Evolutionary conservation across 2,797 vertebrate genomes (phyloP).

Genomic region (Zalophus californianus): DNA sequence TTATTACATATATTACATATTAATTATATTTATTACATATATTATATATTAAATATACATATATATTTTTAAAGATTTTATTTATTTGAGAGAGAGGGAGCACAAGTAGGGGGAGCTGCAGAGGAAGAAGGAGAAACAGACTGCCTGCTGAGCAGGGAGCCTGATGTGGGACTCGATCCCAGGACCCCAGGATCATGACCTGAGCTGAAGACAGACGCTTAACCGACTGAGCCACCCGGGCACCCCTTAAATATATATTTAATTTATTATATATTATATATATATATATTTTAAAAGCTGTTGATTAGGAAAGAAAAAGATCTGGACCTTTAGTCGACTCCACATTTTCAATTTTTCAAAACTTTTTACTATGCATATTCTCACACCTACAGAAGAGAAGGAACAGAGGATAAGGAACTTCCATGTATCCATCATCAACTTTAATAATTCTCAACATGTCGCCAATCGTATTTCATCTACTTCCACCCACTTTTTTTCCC

Average conservation of each 20-base stretch:
- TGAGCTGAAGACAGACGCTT: no score
- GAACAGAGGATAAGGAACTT: not conserved
- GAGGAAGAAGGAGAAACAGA: no score
- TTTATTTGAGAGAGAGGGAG: no score
- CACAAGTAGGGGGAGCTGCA: no score
- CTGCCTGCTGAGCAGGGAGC: no score
- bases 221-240: no score
- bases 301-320: slow-evolving; percentile 7
- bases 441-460: slow-evolving; percentile 25
- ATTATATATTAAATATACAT: not conserved
- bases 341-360: not conserved
- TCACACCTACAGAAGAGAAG: slow-evolving; percentile 4
- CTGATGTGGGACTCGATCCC: no score
- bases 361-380: slow-evolving; percentile 16
- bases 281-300: not conserved
- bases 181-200: no score
- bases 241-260: not conserved
- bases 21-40: no score
- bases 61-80: not conserved
- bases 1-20: not conserved
- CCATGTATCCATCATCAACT: not conserved
- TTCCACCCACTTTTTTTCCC: not conserved
- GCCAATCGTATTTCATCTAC: not conserved
- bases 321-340: not conserved
- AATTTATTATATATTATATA: no score